These are phyloP conservation scores for Perizoma affinitatum DNA, from an alignment of 2,888 invertebrate species.

Conservation along the genomic window DNA sequence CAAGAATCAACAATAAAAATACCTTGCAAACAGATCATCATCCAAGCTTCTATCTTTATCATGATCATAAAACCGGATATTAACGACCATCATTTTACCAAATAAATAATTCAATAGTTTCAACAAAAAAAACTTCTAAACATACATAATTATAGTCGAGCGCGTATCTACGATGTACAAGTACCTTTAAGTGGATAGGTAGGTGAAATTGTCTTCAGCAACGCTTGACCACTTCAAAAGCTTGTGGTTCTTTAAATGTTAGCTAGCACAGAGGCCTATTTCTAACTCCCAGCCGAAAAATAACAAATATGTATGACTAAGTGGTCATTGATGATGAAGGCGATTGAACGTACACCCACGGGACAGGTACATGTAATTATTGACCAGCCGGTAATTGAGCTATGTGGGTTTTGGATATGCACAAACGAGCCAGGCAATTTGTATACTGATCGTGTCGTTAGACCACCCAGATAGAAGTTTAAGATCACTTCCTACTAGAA, in stretches of 20 bases:
- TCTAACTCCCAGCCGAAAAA: neutral
- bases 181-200: slow-evolving; percentile 41
- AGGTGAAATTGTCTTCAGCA: slow-evolving; percentile 3
- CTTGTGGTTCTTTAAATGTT: neutral
- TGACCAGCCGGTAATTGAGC: slow-evolving; percentile 65
- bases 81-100: slow-evolving; percentile 53
- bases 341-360: slow-evolving; percentile 45
- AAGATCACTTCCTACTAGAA: slow-evolving; percentile 36
- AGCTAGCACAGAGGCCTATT: neutral
- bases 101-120: slow-evolving; percentile 60
- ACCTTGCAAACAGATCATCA: slow-evolving; percentile 38
- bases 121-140: slow-evolving; percentile 57
- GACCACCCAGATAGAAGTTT: slow-evolving; percentile 60
- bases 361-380: slow-evolving; percentile 67
- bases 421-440: slow-evolving; percentile 63
- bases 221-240: slow-evolving; percentile 1
- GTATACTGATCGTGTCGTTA: slow-evolving; percentile 51
- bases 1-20: slow-evolving; percentile 38
- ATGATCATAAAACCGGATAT: slow-evolving; percentile 55
- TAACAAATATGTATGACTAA: neutral
- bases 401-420: slow-evolving; percentile 55
- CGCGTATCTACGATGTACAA: slow-evolving; percentile 29
- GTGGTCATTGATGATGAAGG: slow-evolving; percentile 16
- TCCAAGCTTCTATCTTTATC: slow-evolving; percentile 48
- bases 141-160: slow-evolving; percentile 58